A percentile compares a stretch with the other conserved stretches of the same genome.
phyloP scores from a whole-genome alignment of 2,888 invertebrate species.

The Priocnemis perturbator region DNA sequence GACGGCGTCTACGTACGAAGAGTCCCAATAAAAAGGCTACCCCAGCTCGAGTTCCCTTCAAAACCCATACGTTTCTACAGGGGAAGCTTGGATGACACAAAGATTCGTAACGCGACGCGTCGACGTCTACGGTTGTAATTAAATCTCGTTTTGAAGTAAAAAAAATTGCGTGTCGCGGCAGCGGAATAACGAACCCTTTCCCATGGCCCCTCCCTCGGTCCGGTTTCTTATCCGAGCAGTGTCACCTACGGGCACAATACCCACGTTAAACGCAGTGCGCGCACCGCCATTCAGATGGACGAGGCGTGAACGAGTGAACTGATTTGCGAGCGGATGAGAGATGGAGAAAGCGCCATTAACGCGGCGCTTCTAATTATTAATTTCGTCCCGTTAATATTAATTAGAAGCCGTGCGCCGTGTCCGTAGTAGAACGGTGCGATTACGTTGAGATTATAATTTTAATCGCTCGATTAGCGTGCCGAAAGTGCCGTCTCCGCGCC shows the following conservation, averaged over 20 bases:
- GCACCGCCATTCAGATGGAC: not conserved
- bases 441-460: conserved; percentile 52
- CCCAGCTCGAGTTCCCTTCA: conserved; percentile 19
- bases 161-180: conserved; percentile 17
- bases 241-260: not conserved
- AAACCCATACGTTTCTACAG: conserved; percentile 27
- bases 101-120: conserved; percentile 45
- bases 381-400: conserved; percentile 52
- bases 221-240: too few species aligned
- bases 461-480: conserved; percentile 47
- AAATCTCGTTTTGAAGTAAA: conserved; percentile 41
- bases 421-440: conserved; percentile 36
- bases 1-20: conserved; percentile 38
- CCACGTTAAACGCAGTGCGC: too few species aligned
- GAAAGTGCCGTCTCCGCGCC: conserved; percentile 12
- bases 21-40: conserved; percentile 60
- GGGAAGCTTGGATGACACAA: conserved; percentile 50
- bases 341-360: conserved; percentile 15
- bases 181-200: conserved; percentile 17
- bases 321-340: not conserved
- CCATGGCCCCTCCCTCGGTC: too few species aligned
- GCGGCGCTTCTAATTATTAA: conserved; percentile 48
- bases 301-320: conserved; percentile 12
- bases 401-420: conserved; percentile 25
- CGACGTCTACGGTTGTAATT: conserved; percentile 40